Evolutionary conservation across 1,140 invertebrate genomes (phyloP).

Genomic region (Frieseomelitta varia): DNA sequence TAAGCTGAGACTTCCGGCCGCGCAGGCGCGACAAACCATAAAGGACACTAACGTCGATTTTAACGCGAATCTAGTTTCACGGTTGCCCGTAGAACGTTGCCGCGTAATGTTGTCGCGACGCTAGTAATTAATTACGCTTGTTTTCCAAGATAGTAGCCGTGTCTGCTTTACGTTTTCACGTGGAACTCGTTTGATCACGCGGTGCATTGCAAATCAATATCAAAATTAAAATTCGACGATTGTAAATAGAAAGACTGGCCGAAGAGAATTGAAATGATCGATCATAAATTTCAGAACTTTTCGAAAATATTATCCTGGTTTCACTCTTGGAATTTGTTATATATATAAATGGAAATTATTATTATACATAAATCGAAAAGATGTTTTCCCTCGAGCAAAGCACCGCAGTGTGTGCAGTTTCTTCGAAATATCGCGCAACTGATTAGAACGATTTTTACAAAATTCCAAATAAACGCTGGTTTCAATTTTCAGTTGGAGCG

Average conservation of each 20-base stretch:
- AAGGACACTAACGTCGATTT: background rate
- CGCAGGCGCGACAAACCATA: background rate
- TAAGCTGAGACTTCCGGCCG: background rate
- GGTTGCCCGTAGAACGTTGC: background rate
- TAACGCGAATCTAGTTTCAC: background rate
- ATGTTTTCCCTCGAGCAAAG: background rate
- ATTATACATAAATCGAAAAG: no score
- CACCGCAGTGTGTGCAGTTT: background rate
- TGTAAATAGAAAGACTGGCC: no score
- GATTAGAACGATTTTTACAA: background rate
- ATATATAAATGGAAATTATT: no score
- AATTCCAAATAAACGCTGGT: background rate
- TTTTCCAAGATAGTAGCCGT: slow-evolving; percentile 14
- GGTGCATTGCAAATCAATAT: background rate
- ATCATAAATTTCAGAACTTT: background rate
- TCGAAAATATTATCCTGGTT: background rate
- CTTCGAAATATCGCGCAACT: background rate
- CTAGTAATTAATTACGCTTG: slow-evolving; percentile 52
- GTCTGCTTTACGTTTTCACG: slow-evolving; percentile 37
- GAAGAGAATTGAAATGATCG: background rate
- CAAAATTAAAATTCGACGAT: no score
- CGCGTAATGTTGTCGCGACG: background rate
- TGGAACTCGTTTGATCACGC: slow-evolving; percentile 39
- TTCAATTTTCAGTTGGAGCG: background rate
- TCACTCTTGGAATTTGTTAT: no score